Percentiles rank a stretch among this genome's conserved stretches.
Evolutionary conservation across 92 coral and sea anemone genomes (phyloP).

Genomic region (Bergia sp.): DNA sequence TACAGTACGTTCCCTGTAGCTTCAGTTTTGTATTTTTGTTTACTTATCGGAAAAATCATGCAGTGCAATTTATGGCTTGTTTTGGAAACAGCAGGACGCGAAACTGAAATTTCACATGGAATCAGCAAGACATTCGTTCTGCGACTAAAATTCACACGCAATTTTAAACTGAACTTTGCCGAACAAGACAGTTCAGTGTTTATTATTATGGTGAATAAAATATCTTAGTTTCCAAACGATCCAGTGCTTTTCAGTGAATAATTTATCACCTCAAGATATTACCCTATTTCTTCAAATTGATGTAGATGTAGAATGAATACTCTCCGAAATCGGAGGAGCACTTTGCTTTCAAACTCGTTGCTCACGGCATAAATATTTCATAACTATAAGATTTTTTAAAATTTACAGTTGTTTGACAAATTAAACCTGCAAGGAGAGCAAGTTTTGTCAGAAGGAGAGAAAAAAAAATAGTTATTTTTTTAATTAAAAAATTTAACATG

Average conservation of each 20-base stretch:
- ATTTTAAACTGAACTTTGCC: background rate
- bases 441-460: background rate
- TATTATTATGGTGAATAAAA: background rate
- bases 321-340: background rate
- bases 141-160: background rate
- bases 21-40: background rate
- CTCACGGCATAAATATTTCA: too few relatives aligned
- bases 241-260: background rate
- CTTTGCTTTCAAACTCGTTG: background rate
- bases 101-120: background rate
- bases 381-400: background rate
- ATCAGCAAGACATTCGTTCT: background rate
- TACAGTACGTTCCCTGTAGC: background rate
- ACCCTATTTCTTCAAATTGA: too few relatives aligned
- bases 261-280: background rate
- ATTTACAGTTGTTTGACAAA: background rate
- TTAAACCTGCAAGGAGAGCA: background rate
- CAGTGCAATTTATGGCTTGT: constrained; percentile 21
- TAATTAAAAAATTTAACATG: background rate
- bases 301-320: background rate
- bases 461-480: too few relatives aligned
- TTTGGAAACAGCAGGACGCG: background rate
- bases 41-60: background rate
- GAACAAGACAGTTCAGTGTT: background rate
- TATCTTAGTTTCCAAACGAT: background rate